Evolutionary conservation across 1,140 invertebrate species (phyloP), one percentile per base, ranked within the genome.

Genomic region (Aradophagus sp.): DNA sequence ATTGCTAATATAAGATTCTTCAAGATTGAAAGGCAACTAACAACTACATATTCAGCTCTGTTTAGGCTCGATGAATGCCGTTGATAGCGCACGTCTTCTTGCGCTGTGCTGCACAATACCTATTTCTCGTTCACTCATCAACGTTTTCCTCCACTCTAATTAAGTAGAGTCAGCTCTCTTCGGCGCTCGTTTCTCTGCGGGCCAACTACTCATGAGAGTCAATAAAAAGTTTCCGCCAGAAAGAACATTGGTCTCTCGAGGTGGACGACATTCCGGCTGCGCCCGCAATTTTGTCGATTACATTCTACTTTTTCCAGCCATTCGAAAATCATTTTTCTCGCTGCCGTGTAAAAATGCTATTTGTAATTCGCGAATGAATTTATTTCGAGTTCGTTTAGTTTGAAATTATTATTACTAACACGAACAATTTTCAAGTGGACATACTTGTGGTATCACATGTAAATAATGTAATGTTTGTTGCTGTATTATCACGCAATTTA

Each of bases 11-110:
- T 65, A 42, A 62, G 66, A 56, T 55, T 55, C 58, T 55, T 52
- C 31, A 59, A 50, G 56, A 70, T 56, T 27, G 50, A 62, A 45
- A 6, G 34, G 29, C 23, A 59, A 52, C 53, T 56, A 59, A 67
- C 50, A 63, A 69, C 70, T 73, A 69, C 56, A 68, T 74, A 76
- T 71, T 75, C 74, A 74, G 55, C 13, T 70, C 50, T 68, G 65
- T 66, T 77, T 72, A 77, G 47, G 55, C 36, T 39, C 55, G 48
- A 61, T 66, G 75, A 78, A 77, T 71, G 67, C 50, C 48, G 74
- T 71, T 73, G 78, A 80, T 80, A 80, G 77, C 76, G 76, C 78
- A 80, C 78, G 77, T 78, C 73, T 73, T 63, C 61, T 62, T 39
- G 44, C 68, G 39, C n/a, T n/a, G 63, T 48, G 29, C 52, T 72